phyloP scores from a whole-genome alignment of 2,113 vertebrate genomes.

The Polypterus bichir region DNA sequence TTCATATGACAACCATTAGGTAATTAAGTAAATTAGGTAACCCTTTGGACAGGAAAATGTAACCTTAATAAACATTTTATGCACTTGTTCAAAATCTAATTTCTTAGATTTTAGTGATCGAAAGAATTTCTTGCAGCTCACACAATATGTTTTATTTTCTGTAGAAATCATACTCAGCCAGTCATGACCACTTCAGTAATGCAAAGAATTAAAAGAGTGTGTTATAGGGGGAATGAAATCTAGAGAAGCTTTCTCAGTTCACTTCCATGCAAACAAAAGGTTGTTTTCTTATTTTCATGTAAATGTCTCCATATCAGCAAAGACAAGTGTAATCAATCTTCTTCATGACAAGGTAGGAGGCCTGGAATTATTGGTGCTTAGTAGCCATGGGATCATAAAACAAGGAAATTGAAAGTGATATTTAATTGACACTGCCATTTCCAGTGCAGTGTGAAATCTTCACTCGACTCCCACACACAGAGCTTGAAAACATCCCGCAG shows the following conservation, averaged over 20 bases:
- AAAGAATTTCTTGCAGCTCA: too few relatives aligned
- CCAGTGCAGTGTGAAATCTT: slow-evolving; percentile 40
- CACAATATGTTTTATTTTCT: slow-evolving; percentile 28
- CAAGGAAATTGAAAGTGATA: slow-evolving; percentile 72
- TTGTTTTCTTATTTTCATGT: slow-evolving; percentile 72
- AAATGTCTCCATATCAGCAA: slow-evolving; percentile 65
- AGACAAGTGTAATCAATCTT: slow-evolving; percentile 75
- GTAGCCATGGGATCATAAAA: slow-evolving; percentile 68
- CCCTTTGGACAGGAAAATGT: too few relatives aligned
- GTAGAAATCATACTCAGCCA: slow-evolving; percentile 40
- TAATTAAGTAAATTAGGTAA: too few relatives aligned
- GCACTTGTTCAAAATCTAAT: too few relatives aligned
- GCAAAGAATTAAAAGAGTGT: slow-evolving; percentile 33
- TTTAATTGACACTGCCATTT: slow-evolving; percentile 76
- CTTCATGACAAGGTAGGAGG: slow-evolving; percentile 62
- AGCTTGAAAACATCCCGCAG: slow-evolving; percentile 32
- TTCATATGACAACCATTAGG: too few relatives aligned
- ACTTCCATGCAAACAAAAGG: slow-evolving; percentile 56
- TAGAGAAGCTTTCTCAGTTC: slow-evolving; percentile 50
- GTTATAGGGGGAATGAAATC: slow-evolving; percentile 55
- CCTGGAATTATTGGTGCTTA: slow-evolving; percentile 70
- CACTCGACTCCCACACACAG: slow-evolving; percentile 20
- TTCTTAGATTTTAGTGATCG: too few relatives aligned
- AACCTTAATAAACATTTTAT: too few relatives aligned
- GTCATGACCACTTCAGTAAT: slow-evolving; percentile 36